Conservation (phyloP, 2,888 invertebrate genomes). For the Sialis fuliginosa region DNA sequence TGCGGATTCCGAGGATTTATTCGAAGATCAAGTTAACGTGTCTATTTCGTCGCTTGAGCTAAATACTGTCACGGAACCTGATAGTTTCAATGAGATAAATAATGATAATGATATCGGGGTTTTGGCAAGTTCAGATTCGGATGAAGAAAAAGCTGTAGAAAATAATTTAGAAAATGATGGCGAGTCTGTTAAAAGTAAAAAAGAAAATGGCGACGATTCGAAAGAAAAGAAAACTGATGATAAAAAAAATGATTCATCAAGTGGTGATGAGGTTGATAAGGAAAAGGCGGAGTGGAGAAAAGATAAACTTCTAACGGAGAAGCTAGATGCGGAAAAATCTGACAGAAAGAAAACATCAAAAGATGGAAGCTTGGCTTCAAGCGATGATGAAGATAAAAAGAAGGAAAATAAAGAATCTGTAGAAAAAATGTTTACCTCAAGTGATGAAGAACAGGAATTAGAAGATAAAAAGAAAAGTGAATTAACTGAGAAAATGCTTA, state of each 20-base stretch:
- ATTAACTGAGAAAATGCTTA: no score
- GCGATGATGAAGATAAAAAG: background rate
- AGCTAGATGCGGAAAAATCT: conserved; percentile 10
- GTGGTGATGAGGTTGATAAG: background rate
- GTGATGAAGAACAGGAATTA: background rate
- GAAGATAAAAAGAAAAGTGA: background rate
- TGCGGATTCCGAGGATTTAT: no score
- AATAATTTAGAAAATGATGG: background rate
- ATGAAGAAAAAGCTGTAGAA: background rate
- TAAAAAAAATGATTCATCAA: background rate
- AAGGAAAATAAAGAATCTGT: background rate
- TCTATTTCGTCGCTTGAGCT: background rate
- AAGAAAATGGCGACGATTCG: background rate
- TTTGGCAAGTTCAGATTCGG: background rate
- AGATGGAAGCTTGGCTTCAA: background rate
- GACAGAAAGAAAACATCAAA: conserved; percentile 9
- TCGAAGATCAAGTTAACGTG: background rate
- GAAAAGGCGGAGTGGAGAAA: conserved; percentile 13
- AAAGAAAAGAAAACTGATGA: background rate
- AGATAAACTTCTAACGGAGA: conserved; percentile 14
- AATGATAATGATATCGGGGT: background rate
- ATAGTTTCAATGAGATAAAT: background rate
- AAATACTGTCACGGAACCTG: background rate
- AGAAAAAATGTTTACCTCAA: background rate
- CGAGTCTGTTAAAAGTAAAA: background rate